These are phyloP conservation scores for Seira musarum DNA, from an alignment of 2,888 invertebrate species.

Conservation along the genomic window DNA sequence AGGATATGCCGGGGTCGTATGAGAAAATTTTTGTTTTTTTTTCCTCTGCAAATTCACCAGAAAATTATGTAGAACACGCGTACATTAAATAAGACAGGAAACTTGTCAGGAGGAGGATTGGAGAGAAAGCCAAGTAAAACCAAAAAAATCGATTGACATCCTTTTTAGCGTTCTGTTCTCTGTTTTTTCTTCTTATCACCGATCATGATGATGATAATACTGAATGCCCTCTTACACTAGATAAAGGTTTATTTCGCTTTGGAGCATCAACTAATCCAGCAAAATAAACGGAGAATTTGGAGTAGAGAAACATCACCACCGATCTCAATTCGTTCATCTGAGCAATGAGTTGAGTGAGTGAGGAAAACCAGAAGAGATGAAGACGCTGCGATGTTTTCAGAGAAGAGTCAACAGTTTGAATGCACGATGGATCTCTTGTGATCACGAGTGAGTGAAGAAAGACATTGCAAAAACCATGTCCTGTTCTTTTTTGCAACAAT, in stretches of 20 bases:
- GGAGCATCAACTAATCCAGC: not conserved
- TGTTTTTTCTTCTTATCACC: not conserved
- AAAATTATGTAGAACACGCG: not conserved
- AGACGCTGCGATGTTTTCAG: not conserved
- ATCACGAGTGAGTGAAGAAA: no score
- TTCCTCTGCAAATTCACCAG: not conserved
- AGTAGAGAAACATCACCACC: not conserved
- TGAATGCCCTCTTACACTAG: no score
- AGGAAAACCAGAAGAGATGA: not conserved
- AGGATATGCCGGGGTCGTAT: no score
- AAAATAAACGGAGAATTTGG: conserved; percentile 15
- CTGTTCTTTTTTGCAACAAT: conserved; percentile 40
- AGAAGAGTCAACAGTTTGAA: conserved; percentile 37
- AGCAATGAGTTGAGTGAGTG: not conserved
- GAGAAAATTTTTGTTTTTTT: not conserved
- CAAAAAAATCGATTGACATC: not conserved
- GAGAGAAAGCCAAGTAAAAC: not conserved
- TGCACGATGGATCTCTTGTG: not conserved
- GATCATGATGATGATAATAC: not conserved
- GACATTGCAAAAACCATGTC: not conserved
- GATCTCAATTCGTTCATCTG: not conserved
- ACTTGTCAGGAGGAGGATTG: not conserved
- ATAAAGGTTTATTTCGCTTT: not conserved
- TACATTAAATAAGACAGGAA: not conserved
- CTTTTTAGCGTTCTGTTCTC: not conserved